Evolutionary conservation across 2,797 vertebrate species (phyloP).

Genomic region (Tiaroga cobitis): DNA sequence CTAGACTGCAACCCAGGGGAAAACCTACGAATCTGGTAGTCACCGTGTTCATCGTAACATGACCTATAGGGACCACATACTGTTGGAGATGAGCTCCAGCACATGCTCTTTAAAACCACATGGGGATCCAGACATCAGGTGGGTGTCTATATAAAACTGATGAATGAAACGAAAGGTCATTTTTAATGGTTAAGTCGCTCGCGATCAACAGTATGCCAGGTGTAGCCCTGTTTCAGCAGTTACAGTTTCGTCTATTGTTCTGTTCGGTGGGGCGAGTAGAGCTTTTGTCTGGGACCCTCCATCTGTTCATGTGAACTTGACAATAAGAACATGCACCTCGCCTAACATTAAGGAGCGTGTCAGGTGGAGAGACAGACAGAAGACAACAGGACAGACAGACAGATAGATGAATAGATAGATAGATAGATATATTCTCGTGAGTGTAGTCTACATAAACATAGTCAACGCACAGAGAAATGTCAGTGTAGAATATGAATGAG

Average conservation of each 20-base stretch:
- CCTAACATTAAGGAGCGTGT: not conserved
- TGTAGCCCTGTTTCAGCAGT: slow-evolving; percentile 13
- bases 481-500: not conserved
- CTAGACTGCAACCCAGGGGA: not conserved
- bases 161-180: slow-evolving; percentile 23
- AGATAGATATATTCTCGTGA: not conserved
- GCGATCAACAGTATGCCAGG: not conserved
- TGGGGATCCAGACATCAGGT: slow-evolving; percentile 41
- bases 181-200: not conserved
- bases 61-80: slow-evolving; percentile 26
- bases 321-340: slow-evolving; percentile 1
- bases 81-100: slow-evolving; percentile 11
- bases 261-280: not conserved
- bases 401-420: not conserved
- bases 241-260: slow-evolving; percentile 38
- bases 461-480: not conserved
- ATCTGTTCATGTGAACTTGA: slow-evolving; percentile 53
- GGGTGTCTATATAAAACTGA: not conserved
- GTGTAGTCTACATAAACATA: not conserved
- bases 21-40: not conserved
- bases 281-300: slow-evolving; percentile 58
- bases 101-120: slow-evolving; percentile 25
- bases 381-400: not conserved
- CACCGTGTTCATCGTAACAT: slow-evolving; percentile 10
- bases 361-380: not conserved